Conservation (phyloP, 2,113 vertebrate genomes). For the Ceratotherium simum region DNA sequence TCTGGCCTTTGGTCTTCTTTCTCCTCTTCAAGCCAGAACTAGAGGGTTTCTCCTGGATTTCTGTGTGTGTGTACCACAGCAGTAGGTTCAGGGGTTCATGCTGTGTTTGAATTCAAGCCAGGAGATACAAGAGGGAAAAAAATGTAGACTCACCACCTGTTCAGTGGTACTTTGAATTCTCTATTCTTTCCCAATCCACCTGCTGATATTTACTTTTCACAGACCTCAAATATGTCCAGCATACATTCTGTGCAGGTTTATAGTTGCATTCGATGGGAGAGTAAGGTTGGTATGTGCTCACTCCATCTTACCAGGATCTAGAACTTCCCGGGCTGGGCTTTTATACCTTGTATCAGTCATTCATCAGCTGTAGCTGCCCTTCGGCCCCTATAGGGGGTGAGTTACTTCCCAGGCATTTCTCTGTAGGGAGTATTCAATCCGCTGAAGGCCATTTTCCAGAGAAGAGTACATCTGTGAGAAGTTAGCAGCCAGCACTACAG, state of each 20-base stretch:
- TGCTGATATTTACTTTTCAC: neutral
- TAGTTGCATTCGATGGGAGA: neutral
- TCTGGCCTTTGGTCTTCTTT: neutral
- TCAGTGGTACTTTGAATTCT: neutral
- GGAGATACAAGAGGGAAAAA: neutral
- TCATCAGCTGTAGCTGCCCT: neutral
- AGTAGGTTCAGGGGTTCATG: neutral
- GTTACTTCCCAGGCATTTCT: neutral
- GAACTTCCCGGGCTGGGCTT: neutral
- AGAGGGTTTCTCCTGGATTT: neutral
- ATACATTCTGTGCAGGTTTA: neutral
- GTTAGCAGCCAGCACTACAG: neutral
- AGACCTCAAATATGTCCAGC: neutral
- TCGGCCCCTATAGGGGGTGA: neutral
- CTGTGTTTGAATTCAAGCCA: neutral
- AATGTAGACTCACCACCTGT: neutral
- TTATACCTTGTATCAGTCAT: neutral
- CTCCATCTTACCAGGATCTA: neutral
- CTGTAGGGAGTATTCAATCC: neutral
- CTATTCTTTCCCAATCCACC: neutral
- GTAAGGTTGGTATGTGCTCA: neutral
- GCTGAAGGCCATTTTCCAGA: neutral
- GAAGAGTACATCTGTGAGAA: neutral
- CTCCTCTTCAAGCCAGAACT: neutral
- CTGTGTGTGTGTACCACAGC: neutral